phyloP scores from a whole-genome alignment of 2,797 vertebrate species.

The Ispidina picta region DNA sequence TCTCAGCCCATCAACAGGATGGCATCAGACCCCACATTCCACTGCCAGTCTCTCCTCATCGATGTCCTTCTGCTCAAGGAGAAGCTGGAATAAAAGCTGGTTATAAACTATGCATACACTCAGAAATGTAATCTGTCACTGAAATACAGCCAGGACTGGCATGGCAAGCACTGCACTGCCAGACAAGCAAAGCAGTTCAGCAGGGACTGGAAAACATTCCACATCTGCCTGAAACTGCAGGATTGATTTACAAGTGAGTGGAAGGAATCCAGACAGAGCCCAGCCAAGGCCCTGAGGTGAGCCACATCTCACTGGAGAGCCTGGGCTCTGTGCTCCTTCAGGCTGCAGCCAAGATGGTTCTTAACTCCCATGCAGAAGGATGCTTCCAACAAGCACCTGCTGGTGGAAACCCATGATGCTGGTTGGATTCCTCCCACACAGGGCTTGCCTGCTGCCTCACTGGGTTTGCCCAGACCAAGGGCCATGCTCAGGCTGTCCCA shows the following conservation, averaged over 20 bases:
- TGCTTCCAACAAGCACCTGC: not conserved
- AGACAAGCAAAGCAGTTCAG: not conserved
- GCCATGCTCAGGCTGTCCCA: not conserved
- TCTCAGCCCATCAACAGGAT: not conserved
- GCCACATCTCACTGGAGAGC: not conserved
- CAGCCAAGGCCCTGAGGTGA: not conserved
- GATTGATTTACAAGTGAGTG: fast-evolving
- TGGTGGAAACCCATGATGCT: not conserved
- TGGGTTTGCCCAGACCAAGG: not conserved
- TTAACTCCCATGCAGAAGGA: not conserved
- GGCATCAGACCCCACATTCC: not conserved
- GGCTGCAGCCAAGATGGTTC: not conserved
- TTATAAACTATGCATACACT: not conserved
- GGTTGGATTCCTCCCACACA: not conserved
- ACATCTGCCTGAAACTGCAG: not conserved
- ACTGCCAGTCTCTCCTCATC: not conserved
- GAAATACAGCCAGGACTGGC: not conserved
- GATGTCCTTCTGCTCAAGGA: slow-evolving; percentile 26
- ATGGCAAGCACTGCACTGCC: not conserved
- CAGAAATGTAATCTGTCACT: slow-evolving; percentile 31
- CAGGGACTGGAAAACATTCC: not conserved
- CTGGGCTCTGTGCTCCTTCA: not conserved
- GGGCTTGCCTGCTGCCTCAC: not conserved
- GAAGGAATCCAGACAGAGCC: not conserved
- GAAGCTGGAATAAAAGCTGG: not conserved